Conservation (phyloP, 2,113 vertebrate genomes). For the Apodemus speciosus region DNA sequence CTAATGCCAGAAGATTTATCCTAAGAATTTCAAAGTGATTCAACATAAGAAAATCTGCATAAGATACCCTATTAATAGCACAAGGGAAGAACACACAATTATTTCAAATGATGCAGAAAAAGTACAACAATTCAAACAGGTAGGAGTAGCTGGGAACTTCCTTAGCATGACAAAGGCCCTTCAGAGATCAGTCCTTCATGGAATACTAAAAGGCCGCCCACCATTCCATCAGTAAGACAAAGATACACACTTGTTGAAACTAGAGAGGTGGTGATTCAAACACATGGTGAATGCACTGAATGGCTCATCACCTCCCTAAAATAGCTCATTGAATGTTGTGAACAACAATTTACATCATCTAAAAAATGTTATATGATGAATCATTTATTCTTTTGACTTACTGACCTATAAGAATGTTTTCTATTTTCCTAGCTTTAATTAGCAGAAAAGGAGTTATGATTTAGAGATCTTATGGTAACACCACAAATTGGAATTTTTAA, state of each 20-base stretch:
- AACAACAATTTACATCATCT: conserved; percentile 29
- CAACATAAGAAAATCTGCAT: conserved; percentile 50
- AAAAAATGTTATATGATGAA: conserved; percentile 39
- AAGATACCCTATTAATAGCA: conserved; percentile 41
- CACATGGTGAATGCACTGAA: not conserved
- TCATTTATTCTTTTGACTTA: conserved; percentile 56
- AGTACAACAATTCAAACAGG: conserved; percentile 14
- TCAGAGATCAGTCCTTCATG: conserved; percentile 6
- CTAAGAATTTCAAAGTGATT: conserved; percentile 39
- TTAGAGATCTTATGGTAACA: conserved; percentile 55
- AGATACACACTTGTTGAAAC: not conserved
- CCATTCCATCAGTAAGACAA: conserved; percentile 3
- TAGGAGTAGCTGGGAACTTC: not conserved
- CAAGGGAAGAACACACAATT: conserved; percentile 1
- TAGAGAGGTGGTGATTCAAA: not conserved
- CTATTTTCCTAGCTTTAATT: conserved; percentile 43
- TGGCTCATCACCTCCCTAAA: conserved; percentile 15
- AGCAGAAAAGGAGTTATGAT: conserved; percentile 39
- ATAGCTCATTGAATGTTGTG: conserved; percentile 26
- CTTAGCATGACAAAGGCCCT: conserved; percentile 34
- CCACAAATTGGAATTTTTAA: conserved; percentile 45
- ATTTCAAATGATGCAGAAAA: conserved; percentile 49
- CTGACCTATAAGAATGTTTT: conserved; percentile 52
- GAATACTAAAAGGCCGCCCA: conserved; percentile 4
- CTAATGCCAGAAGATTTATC: conserved; percentile 32